Evolutionary conservation across 2,888 invertebrate genomes (phyloP).

Genomic region (Ryuthela nishihirai): DNA sequence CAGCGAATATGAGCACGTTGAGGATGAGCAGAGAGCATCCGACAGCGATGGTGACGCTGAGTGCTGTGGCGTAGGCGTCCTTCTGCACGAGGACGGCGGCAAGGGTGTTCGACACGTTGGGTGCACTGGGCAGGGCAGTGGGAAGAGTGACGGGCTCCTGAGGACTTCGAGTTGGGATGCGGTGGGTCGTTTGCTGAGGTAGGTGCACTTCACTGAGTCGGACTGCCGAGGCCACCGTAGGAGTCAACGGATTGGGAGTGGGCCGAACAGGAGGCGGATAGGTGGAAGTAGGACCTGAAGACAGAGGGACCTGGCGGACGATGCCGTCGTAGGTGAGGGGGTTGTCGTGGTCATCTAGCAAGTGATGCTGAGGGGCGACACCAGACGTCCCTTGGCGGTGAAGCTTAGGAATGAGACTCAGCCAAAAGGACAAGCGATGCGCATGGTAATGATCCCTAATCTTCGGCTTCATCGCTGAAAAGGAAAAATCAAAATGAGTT

Average conservation of each 20-base stretch:
- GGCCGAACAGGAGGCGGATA: too few species aligned
- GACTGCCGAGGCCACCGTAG: too few species aligned
- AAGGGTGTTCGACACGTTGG: too few species aligned
- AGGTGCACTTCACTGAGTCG: too few species aligned
- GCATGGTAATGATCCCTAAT: constrained; percentile 91
- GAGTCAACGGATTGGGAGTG: too few species aligned
- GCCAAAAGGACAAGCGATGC: constrained; percentile 92
- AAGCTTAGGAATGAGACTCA: constrained; percentile 87
- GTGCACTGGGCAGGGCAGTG: too few species aligned
- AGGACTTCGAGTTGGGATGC: too few species aligned
- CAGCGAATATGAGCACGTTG: constrained; percentile 89
- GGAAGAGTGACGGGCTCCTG: too few species aligned
- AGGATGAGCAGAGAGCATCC: constrained; percentile 85
- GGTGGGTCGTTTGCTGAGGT: too few species aligned
- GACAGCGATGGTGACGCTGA: constrained; percentile 84
- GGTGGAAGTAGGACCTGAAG: too few species aligned
- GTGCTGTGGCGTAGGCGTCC: constrained; percentile 68
- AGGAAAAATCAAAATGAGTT: neutral
- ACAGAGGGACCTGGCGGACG: constrained; percentile 54
- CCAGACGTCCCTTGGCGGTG: constrained; percentile 48
- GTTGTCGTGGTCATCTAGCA: constrained; percentile 76
- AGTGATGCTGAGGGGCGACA: constrained; percentile 61
- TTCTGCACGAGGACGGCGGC: neutral
- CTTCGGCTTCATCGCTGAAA: constrained; percentile 78
- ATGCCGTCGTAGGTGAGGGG: constrained; percentile 83